Percentiles rank a stretch among this genome's conserved stretches.
These are phyloP conservation scores for Coregonus ussuriensis DNA, from an alignment of 2,797 vertebrate species.

Conservation along the genomic window DNA sequence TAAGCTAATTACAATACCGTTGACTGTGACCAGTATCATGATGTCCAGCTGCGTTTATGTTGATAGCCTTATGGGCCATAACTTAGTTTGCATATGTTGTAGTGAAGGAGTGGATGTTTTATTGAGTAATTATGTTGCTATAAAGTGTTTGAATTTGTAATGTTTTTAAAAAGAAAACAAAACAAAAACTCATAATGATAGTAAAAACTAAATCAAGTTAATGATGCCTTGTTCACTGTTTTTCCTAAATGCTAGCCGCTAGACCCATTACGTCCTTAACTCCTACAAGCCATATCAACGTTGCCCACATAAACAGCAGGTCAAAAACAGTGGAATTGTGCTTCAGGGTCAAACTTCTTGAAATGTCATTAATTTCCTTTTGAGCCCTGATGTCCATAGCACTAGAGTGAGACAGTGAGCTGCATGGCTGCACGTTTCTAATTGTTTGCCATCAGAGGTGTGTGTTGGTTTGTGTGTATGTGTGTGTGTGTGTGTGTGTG, in stretches of 20 bases:
- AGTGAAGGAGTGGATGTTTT: background rate
- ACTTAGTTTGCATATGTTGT: background rate
- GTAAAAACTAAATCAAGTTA: too few species aligned
- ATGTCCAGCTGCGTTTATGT: slow-evolving; percentile 53
- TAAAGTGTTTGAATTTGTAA: too few species aligned
- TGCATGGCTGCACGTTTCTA: background rate
- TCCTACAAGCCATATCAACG: too few species aligned
- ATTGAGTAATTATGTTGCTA: too few species aligned
- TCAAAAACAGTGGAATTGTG: background rate
- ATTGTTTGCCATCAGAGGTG: background rate
- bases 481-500: background rate
- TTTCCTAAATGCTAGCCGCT: too few species aligned
- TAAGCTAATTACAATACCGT: slow-evolving; percentile 61
- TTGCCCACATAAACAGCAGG: too few species aligned
- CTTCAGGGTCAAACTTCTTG: background rate
- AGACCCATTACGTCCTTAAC: too few species aligned
- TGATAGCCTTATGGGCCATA: background rate
- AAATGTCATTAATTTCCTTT: background rate
- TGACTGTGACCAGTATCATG: slow-evolving; percentile 54
- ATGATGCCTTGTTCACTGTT: too few species aligned
- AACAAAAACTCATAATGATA: too few species aligned
- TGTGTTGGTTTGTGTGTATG: background rate
- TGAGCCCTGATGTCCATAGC: background rate
- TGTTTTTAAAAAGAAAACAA: too few species aligned
- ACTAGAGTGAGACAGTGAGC: background rate